Evolutionary conservation across 92 coral and sea anemone species (phyloP), one percentile per base, ranked within the genome.

Genomic region (Isaurus tuberculatus): DNA sequence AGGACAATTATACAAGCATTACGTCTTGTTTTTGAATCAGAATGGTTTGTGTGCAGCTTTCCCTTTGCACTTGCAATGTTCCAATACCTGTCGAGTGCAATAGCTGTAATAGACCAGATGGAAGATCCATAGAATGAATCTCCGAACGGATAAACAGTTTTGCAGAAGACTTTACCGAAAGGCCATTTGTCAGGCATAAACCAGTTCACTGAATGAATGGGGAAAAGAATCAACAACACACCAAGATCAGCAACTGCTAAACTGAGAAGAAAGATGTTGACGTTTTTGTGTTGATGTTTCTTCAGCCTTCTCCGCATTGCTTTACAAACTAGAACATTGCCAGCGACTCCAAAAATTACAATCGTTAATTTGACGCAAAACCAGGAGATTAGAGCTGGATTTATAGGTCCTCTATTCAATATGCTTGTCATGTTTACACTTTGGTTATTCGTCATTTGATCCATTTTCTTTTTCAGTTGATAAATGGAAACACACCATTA

Each of bases 51-150:
- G 25, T 14, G 37, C 23, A 28, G 33, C 11, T 14, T 17, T 16
- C 28, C 5, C 5, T 34, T 23, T 20, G 20, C 58, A 22, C 15
- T n/a, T 27, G 33, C 9, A 32, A 60, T 36, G 65, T 13, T 14
- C 25, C 61, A 36, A 14, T 22, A 85, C 53, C 90, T 81, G 16
- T 87, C 87, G 26, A 82, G 72, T 2, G 91, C 79, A 25, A 87
- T 87, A 14, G 91, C 91, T 1, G 85, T 81, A 15, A 87, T 83
- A 2, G 84, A 87, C 87, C 78, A 73, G 0, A 87, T 83, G 2
- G 91, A 87, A 25, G 85, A 85, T 15, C 91, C 91, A 49, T 82
- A 87, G 67, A 87, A 87, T 8, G 91, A 46, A 40, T 87, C 91
- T 33, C 84, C 85, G 0, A 87, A 67, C 42, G 91, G 91, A 49